These are phyloP conservation scores for Terebella lapidaria DNA, from an alignment of 2,888 invertebrate species.

Conservation along the genomic window DNA sequence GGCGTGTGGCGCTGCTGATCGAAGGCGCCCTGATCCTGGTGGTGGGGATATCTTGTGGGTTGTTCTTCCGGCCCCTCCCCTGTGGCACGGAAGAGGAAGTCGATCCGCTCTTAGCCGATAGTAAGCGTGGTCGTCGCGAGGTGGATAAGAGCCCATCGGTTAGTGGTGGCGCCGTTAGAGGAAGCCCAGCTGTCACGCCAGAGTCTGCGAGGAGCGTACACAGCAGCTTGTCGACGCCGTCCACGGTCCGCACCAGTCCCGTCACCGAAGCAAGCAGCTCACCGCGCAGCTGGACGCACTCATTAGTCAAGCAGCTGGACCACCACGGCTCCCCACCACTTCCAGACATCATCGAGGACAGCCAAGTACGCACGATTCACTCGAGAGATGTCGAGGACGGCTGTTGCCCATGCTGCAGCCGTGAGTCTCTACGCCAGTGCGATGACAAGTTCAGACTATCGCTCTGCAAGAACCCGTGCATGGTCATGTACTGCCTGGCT, in stretches of 20 bases:
- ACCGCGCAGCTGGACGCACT: too few species aligned
- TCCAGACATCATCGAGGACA: too few species aligned
- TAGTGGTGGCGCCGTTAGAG: too few species aligned
- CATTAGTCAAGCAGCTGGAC: too few species aligned
- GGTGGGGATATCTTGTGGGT: slow-evolving; percentile 9
- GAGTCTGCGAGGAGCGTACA: too few species aligned
- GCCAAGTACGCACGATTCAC: too few species aligned
- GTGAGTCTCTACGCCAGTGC: not conserved
- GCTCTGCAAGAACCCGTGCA: slow-evolving; percentile 12
- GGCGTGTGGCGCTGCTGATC: slow-evolving; percentile 18
- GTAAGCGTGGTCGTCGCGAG: not conserved
- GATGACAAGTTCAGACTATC: not conserved
- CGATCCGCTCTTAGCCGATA: not conserved
- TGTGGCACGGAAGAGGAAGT: not conserved
- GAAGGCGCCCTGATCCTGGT: not conserved
- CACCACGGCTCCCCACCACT: too few species aligned
- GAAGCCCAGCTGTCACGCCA: too few species aligned
- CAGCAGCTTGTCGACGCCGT: too few species aligned
- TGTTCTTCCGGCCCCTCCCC: slow-evolving; percentile 13
- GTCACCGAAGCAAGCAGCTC: too few species aligned
- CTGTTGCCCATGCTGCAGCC: not conserved
- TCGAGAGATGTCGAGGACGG: not conserved
- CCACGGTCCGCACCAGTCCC: too few species aligned
- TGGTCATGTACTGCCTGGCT: slow-evolving; percentile 10
- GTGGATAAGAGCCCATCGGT: not conserved